These are phyloP conservation scores for Scaptomyza graminum DNA, from an alignment of 1,140 invertebrate species.

Conservation along the genomic window DNA sequence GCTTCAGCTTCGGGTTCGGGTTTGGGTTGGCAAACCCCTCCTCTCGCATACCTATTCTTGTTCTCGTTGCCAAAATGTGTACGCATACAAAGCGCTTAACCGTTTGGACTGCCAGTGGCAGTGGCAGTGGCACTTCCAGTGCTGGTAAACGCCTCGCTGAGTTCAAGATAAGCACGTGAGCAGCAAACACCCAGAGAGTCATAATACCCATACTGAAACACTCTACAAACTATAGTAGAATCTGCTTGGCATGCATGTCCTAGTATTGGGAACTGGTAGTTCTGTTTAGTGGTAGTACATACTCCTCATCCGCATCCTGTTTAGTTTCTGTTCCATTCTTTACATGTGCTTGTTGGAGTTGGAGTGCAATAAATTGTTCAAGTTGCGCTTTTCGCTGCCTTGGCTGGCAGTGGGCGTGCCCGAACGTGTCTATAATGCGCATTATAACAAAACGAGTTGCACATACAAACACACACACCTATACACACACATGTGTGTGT, in stretches of 20 bases:
- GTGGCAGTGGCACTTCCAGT: slow-evolving; percentile 38
- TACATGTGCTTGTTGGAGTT: slow-evolving; percentile 35
- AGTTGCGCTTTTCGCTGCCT: slow-evolving; percentile 73
- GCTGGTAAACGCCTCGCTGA: slow-evolving; percentile 46
- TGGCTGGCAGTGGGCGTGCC: slow-evolving; percentile 46
- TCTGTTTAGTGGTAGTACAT: neutral
- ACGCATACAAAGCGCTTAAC: slow-evolving; percentile 22
- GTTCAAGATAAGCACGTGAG: slow-evolving; percentile 78
- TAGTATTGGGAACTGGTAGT: neutral
- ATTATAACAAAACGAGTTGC: slow-evolving; percentile 39
- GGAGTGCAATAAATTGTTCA: slow-evolving; percentile 79
- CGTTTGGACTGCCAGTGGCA: slow-evolving; percentile 22
- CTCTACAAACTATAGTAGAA: slow-evolving; percentile 45
- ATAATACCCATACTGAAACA: neutral
- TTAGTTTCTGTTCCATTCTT: slow-evolving; percentile 41
- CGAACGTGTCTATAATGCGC: slow-evolving; percentile 73
- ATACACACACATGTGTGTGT: slow-evolving; percentile 16
- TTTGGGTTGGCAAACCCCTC: too few species aligned
- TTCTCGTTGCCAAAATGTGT: slow-evolving; percentile 21
- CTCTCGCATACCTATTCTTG: too few species aligned
- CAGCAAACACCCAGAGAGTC: slow-evolving; percentile 27
- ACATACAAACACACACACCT: slow-evolving; percentile 26
- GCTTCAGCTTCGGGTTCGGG: neutral
- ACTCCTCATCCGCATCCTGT: slow-evolving; percentile 7
- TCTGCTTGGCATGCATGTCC: slow-evolving; percentile 58